Evolutionary conservation across 2,113 vertebrate genomes (phyloP), one percentile per base, ranked within the genome.

Genomic region (Saguinus imperator): DNA sequence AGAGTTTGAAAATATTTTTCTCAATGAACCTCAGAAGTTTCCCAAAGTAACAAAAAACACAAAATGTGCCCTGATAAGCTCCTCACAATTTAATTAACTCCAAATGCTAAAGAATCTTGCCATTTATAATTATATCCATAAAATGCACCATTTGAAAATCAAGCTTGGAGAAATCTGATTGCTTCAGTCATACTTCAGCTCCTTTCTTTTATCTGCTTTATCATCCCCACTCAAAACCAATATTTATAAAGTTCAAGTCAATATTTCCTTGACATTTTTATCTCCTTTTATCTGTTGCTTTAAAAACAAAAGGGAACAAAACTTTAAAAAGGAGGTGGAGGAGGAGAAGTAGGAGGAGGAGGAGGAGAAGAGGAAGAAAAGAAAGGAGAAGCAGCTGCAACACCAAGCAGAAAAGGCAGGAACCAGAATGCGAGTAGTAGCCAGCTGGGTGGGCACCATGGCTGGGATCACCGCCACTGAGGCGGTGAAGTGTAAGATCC

Each of bases 211-310:
- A 50, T 37, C 58, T 82, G 18, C 10, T 66, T 70, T 55, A 84
- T 32, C 25, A 29, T 40, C 48, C 7, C 80, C 55, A 94, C 4
- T 55, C 11, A 43, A 21, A 29, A 43, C 20, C 29, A 84, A 58
- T 16, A 27, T 87, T 80, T 86, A 45, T 52, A 87, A 83, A 91
- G 32, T 18, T 89, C 48, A 75, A 89, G 35, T 6, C 21, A 55
- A 4, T 92, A 55, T 57, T 50, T 94, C 29, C n/a, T 84, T 94
- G 48, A 87, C 55, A 96, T 86, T 97, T 93, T 68, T 82, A 23
- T 85, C 72, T 95, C n/a, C 68, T 91, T 89, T 89, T 45, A 87
- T 57, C 50, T 77, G 40, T 79, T 96, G 4, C n/a, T 92, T 94
- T 90, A 66, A 84, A 92, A 88, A 58, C 25, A 94, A 84, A 85